Base-by-base conservation (phyloP, 2,888 invertebrate species). In the Girardia tigrina region DNA sequence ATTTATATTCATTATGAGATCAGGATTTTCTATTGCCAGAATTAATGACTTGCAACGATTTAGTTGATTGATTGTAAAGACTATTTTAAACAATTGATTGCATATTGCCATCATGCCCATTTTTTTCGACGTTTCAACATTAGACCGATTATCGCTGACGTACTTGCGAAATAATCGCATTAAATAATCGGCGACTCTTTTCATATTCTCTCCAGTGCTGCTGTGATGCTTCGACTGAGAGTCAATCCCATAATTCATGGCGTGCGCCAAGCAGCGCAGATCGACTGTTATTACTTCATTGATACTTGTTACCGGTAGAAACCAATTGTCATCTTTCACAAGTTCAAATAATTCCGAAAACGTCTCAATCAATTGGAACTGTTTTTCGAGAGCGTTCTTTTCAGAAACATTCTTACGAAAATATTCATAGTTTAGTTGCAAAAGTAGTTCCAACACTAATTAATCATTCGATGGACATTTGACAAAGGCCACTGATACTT, bases 71-170 rank as follows among this genome's bases (percentile, higher is more conserved):
- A n/a, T n/a, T n/a, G 91, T 89, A 81, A 94, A 94, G 83, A 94
- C 94, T n/a, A 91, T 90, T 86, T 97, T 95, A 79, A 98, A 91
- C 2, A 98, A 87, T 84, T 98, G 97, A 86, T 98, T 98, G 0
- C 97, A 94, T 78, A 98, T 87, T 80, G 90, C 90, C 79, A 98
- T 85, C 92, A 98, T 95, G 76, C 95, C 97, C 86, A 93, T 88
- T 81, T 93, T 89, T 85, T 98, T 98, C 0, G 95, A 93, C 78
- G 92, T 91, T 76, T 90, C 89, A 79, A 92, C 91, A 0, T 91
- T 88, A 4, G 93, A 90, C 78, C 93, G 88, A 78, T 91, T 93
- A 83, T 95, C 94, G 26, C 92, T 92, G 16, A 94, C 93, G 85
- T 94, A 95, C 2, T 94, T 90, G 79, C 94, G 87, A 95, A 95